Evolutionary conservation across 2,113 vertebrate species (phyloP).

Genomic region (Illadopsis cleaveri): DNA sequence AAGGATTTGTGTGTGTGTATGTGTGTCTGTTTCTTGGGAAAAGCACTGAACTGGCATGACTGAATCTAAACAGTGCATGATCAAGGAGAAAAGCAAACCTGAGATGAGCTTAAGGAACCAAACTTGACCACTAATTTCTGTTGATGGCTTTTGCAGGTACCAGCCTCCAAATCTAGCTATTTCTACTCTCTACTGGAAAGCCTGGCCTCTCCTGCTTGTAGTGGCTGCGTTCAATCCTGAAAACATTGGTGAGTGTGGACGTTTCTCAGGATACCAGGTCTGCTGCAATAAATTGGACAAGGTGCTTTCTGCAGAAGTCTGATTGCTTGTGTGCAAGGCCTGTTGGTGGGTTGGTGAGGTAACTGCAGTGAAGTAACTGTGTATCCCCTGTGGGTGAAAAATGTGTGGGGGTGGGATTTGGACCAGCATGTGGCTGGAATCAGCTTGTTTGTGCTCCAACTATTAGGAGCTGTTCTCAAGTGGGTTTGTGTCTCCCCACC

Average conservation of each 20-base stretch:
- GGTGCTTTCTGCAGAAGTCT: background rate
- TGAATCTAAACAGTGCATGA: background rate
- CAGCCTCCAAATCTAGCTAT: constrained; percentile 96
- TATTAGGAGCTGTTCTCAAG: background rate
- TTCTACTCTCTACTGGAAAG: constrained; percentile 97
- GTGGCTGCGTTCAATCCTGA: constrained; percentile 97
- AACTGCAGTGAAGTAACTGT: background rate
- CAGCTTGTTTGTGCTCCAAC: background rate
- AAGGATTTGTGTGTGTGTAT: background rate
- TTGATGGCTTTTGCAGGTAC: constrained; percentile 78
- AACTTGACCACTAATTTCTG: background rate
- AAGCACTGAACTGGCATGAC: background rate
- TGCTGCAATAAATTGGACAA: background rate
- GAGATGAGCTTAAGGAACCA: background rate
- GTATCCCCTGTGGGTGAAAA: background rate
- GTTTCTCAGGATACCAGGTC: background rate
- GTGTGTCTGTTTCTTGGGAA: background rate
- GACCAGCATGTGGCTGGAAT: background rate
- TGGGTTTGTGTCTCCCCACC: background rate
- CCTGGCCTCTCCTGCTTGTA: constrained; percentile 93
- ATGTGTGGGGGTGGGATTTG: background rate
- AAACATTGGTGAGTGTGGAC: constrained; percentile 86
- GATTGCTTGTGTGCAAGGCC: background rate
- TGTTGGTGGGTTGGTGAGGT: background rate
- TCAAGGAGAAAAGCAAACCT: background rate